Base-by-base conservation (phyloP, 1,140 invertebrate species). In the Drosophila parabipectinata region DNA sequence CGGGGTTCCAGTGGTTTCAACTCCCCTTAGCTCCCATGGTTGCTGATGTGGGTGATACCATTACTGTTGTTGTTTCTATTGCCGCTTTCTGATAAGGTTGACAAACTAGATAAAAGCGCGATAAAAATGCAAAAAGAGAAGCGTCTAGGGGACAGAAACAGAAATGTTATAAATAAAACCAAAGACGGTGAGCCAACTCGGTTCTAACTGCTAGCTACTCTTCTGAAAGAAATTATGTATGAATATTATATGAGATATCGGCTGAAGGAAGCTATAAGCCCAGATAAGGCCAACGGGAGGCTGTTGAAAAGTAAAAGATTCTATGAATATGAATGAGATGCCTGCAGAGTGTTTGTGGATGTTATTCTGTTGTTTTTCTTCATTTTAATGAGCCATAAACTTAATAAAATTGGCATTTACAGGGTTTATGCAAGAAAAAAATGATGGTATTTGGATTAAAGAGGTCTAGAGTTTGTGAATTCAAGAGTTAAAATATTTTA, bases 61-160 rank as follows among this genome's bases (percentile, higher is more conserved):
- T 24, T 56, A 47, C 15, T 66, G 2, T 8, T 18, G 15, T 18
- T 18, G 5, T 18, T 18, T 54, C 12, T 58, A 1, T 45, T 67
- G 47, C 32, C 56, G 74, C 34, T 57, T 57, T 28, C 56, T 76
- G 82, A 87, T 87, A 87, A 87, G 64, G 79, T 88, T 87, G 84
- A 88, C 79, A 88, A 88, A 88, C 79, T 83, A 89, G 83, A 88
- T 88, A 88, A 89, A 83, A 88, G 79, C 68, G 76, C 79, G 83
- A 88, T 89, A 88, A 88, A 87, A 88, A 77, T 69, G 60, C 18
- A 79, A 88, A 52, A 76, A 77, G 10, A 47, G 77, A 69, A 14
- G 12, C 30, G n/a, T 18, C 63, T 72, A 73, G 44, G 44, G 62
- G 62, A 67, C 45, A 54, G 37, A 50, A 76, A 51, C 52, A 47